Conservation (phyloP, 1,140 invertebrate species). For the Gonatopus flavifemur region DNA sequence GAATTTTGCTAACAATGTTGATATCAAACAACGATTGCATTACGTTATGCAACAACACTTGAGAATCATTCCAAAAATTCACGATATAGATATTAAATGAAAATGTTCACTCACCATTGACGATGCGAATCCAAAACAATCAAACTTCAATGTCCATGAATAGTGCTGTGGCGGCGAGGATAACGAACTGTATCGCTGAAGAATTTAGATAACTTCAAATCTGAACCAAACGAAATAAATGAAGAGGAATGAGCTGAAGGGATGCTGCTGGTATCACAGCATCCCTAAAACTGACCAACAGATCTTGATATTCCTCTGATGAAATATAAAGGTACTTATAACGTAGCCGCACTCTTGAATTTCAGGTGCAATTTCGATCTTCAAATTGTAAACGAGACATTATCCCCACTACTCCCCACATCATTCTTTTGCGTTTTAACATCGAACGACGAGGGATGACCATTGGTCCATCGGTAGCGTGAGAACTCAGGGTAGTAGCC, state of each 20-base stretch:
- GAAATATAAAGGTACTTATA: conserved; percentile 27
- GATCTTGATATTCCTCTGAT: conserved; percentile 29
- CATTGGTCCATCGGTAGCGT: conserved; percentile 38
- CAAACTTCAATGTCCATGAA: too few species aligned
- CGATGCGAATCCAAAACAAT: too few species aligned
- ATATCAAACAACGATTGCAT: too few species aligned
- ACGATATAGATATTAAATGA: too few species aligned
- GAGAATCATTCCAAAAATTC: too few species aligned
- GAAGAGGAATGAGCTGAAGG: conserved; percentile 28
- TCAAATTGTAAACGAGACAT: conserved; percentile 27
- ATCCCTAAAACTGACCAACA: conserved; percentile 45
- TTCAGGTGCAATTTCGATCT: conserved; percentile 37
- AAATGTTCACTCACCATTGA: too few species aligned
- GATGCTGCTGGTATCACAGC: conserved; percentile 43
- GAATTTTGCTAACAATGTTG: too few species aligned
- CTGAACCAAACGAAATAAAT: too few species aligned
- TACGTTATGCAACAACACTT: too few species aligned
- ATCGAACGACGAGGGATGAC: conserved; percentile 26
- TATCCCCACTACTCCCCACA: conserved; percentile 16
- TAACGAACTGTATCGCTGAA: too few species aligned
- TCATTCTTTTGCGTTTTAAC: conserved; percentile 22
- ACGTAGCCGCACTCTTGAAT: conserved; percentile 15
- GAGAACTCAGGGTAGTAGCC: conserved; percentile 44
- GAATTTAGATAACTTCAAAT: too few species aligned
- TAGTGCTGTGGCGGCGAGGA: too few species aligned